Evolutionary conservation across 2,888 invertebrate species (phyloP).

Genomic region (Platerodrilus igneus): DNA sequence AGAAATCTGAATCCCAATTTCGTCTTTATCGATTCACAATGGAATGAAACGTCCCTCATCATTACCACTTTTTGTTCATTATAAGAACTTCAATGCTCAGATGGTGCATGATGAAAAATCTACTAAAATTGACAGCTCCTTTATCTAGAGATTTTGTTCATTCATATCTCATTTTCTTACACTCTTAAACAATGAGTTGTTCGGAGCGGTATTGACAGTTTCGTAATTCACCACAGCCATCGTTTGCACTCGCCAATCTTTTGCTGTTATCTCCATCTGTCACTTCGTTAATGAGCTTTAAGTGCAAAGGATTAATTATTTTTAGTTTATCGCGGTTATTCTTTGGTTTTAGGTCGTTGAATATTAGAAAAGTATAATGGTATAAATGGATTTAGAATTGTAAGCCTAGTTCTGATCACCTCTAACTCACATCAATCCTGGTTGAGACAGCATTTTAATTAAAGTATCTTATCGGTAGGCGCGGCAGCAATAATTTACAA

Average conservation of each 20-base stretch:
- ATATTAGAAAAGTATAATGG: slow-evolving; percentile 6
- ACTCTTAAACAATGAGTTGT: slow-evolving; percentile 43
- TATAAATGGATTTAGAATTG: slow-evolving; percentile 7
- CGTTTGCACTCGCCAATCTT: slow-evolving; percentile 45
- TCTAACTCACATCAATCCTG: slow-evolving; percentile 47
- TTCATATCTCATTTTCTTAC: slow-evolving; percentile 48
- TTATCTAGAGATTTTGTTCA: slow-evolving; percentile 49
- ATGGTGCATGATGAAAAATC: slow-evolving; percentile 50
- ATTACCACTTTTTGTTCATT: slow-evolving; percentile 49
- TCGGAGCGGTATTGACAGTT: slow-evolving; percentile 41
- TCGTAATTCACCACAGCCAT: slow-evolving; percentile 44
- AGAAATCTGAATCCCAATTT: slow-evolving; percentile 45
- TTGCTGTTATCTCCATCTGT: slow-evolving; percentile 43
- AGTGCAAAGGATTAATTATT: slow-evolving; percentile 17
- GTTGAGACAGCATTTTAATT: slow-evolving; percentile 51
- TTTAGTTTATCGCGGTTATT: slow-evolving; percentile 3
- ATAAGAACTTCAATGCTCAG: slow-evolving; percentile 46
- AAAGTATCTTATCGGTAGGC: slow-evolving; percentile 52
- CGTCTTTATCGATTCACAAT: slow-evolving; percentile 46
- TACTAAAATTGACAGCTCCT: slow-evolving; percentile 48
- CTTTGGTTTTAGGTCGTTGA: not conserved
- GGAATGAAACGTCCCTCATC: slow-evolving; percentile 42
- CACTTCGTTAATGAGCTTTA: slow-evolving; percentile 45
- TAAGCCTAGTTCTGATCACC: slow-evolving; percentile 19
- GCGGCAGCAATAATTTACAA: slow-evolving; percentile 49